Evolutionary conservation across 2,113 vertebrate genomes (phyloP).

Genomic region (Apteryx owenii): DNA sequence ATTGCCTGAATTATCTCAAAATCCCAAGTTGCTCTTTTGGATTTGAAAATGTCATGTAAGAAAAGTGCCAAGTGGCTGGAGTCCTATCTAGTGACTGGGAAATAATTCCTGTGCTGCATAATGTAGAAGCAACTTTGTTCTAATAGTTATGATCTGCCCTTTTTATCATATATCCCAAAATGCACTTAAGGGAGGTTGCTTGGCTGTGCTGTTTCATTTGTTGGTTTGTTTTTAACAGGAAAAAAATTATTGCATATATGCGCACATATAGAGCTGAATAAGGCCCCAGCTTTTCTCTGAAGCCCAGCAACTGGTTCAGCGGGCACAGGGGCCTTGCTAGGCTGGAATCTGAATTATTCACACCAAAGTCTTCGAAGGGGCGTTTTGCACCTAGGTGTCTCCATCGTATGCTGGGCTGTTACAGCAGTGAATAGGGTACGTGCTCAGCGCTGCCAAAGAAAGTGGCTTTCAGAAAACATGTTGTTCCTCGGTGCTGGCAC

Average conservation of each 20-base stretch:
- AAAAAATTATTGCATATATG: fast-evolving
- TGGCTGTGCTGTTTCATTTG: neutral
- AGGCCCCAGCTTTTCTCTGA: neutral
- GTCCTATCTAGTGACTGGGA: slow-evolving; percentile 55
- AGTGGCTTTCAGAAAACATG: neutral
- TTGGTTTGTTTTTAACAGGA: neutral
- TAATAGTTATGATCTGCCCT: neutral
- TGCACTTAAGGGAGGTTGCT: neutral
- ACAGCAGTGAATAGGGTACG: fast-evolving
- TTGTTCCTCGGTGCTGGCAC: neutral
- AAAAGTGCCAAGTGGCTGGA: slow-evolving; percentile 57
- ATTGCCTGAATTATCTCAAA: slow-evolving; percentile 64
- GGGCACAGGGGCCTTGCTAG: neutral
- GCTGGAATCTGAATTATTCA: neutral
- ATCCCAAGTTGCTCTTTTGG: slow-evolving; percentile 60
- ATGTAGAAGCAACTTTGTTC: slow-evolving; percentile 25
- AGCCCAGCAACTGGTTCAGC: neutral
- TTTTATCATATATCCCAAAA: neutral
- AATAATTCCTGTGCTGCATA: slow-evolving; percentile 51
- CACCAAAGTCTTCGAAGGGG: neutral
- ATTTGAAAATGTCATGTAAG: slow-evolving; percentile 20
- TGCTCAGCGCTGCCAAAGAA: neutral
- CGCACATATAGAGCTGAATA: neutral
- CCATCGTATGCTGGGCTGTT: neutral
- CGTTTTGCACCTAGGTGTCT: neutral